Percentiles rank a stretch among this genome's conserved stretches.
These are phyloP conservation scores for Acromyrmex heyeri DNA, from an alignment of 1,140 invertebrate genomes.

Conservation along the genomic window DNA sequence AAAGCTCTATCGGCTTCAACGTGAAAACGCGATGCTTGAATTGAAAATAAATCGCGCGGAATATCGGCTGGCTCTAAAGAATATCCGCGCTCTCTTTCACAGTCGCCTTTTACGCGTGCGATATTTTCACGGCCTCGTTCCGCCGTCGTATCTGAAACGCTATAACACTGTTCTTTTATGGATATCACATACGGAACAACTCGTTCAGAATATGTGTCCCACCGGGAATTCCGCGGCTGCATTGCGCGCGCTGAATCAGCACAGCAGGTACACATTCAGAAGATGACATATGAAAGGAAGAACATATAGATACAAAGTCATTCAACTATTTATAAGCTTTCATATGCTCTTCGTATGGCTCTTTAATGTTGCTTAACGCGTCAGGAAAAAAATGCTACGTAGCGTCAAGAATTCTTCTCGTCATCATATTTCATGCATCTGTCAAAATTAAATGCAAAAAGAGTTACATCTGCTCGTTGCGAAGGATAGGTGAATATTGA, in stretches of 20 bases:
- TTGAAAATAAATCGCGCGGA: slow-evolving; percentile 1
- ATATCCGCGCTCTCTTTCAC: slow-evolving; percentile 4
- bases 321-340: slow-evolving; percentile 47
- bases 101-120: not conserved
- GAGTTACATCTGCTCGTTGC: not conserved
- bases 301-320: slow-evolving; percentile 8
- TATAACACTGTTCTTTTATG: slow-evolving; percentile 42
- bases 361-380: not conserved
- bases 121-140: slow-evolving; percentile 55
- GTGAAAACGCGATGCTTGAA: not conserved
- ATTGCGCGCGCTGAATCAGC: slow-evolving; percentile 17
- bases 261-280: slow-evolving; percentile 18
- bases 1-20: not conserved
- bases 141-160: slow-evolving; percentile 2
- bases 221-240: slow-evolving; percentile 25
- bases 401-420: not conserved
- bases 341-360: slow-evolving; percentile 2
- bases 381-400: not conserved
- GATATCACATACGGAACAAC: slow-evolving; percentile 38
- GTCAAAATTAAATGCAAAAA: slow-evolving; percentile 18
- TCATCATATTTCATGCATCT: not conserved
- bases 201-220: slow-evolving; percentile 48
- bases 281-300: slow-evolving; percentile 43
- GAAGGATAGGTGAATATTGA: not conserved
- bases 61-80: not conserved